Evolutionary conservation across 2,888 invertebrate species (phyloP).

Genomic region (Monochamus alternatus): DNA sequence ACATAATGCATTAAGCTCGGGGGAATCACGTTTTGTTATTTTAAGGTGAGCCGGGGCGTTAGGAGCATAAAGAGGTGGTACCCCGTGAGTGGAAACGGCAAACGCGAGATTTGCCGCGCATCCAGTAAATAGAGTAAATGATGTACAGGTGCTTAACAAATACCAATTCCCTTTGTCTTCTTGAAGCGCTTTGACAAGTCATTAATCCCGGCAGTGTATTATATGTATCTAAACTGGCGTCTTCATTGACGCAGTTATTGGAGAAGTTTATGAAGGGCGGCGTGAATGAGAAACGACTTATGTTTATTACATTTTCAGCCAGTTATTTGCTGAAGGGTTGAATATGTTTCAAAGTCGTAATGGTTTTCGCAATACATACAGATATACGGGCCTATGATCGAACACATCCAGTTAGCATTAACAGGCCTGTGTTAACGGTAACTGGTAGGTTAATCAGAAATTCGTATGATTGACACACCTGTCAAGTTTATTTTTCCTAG

Average conservation of each 20-base stretch:
- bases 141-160: conserved; percentile 50
- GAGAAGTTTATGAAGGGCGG: conserved; percentile 13
- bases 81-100: conserved; percentile 20
- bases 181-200: conserved; percentile 37
- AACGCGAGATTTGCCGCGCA: conserved; percentile 40
- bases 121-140: conserved; percentile 45
- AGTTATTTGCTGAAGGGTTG: neutral
- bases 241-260: conserved; percentile 13
- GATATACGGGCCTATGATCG: no score
- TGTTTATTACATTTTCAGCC: neutral
- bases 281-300: conserved; percentile 1
- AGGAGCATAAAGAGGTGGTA: conserved; percentile 26
- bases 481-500: no score
- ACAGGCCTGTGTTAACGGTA: no score
- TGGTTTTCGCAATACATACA: no score
- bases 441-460: no score
- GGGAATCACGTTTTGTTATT: conserved; percentile 35
- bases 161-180: conserved; percentile 49
- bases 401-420: no score
- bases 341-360: neutral
- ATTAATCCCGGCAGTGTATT: conserved; percentile 31
- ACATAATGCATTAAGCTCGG: conserved; percentile 31
- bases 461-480: no score
- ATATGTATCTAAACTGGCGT: conserved; percentile 20
- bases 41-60: conserved; percentile 23